Conservation (phyloP, 2,888 invertebrate genomes). For the Tupiocoris notatus region DNA sequence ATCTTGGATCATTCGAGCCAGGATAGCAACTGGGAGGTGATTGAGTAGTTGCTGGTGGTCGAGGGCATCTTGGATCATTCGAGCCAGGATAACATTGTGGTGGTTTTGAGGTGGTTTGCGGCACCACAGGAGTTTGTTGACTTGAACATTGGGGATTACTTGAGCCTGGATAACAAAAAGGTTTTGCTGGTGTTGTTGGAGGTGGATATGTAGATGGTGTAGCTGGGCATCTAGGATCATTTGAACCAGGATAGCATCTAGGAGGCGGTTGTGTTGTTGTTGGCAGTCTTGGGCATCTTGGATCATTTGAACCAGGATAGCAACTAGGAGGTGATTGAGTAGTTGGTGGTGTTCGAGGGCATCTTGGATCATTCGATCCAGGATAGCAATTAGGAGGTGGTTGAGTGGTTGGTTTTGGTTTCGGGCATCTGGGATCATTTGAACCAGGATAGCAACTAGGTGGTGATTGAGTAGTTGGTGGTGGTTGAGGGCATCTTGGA, state of each 20-base stretch:
- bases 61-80: slow-evolving; percentile 54
- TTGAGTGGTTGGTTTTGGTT: slow-evolving; percentile 47
- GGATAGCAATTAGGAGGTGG: slow-evolving; percentile 48
- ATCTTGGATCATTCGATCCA: slow-evolving; percentile 35
- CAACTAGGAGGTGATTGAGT: background rate
- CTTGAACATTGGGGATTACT: slow-evolving; percentile 54
- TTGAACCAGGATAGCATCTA: slow-evolving; percentile 6
- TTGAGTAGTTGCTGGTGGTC: slow-evolving; percentile 47
- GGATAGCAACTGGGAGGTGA: slow-evolving; percentile 51
- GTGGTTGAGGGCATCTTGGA: slow-evolving; percentile 20
- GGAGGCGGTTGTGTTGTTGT: background rate
- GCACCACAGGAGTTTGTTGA: slow-evolving; percentile 49
- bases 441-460: slow-evolving; percentile 53
- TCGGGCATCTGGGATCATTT: slow-evolving; percentile 54
- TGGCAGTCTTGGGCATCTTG: slow-evolving; percentile 23
- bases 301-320: slow-evolving; percentile 15
- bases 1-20: slow-evolving; percentile 53
- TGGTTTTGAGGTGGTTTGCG: slow-evolving; percentile 33
- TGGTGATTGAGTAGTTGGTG: background rate
- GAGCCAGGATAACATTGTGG: slow-evolving; percentile 52
- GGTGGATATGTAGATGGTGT: background rate
- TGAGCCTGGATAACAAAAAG: slow-evolving; percentile 52
- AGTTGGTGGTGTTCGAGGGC: slow-evolving; percentile 35
- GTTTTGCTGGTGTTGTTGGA: slow-evolving; percentile 46
- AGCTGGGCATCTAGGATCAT: slow-evolving; percentile 46